Conservation (phyloP, 1,140 invertebrate genomes). For the Pinna nobilis region DNA sequence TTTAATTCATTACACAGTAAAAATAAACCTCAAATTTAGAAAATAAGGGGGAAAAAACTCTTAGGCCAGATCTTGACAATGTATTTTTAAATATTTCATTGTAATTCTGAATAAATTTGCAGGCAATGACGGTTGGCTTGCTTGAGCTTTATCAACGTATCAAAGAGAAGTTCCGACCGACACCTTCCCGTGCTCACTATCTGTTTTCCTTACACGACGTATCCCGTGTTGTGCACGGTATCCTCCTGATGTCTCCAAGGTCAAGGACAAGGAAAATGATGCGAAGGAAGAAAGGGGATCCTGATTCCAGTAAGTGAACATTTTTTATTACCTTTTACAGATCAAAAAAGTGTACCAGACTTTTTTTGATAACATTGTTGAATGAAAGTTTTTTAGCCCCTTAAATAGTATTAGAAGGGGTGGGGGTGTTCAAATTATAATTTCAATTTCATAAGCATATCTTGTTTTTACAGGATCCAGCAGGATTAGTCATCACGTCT, state of each 20-base stretch:
- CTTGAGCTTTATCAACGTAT: constrained; percentile 67
- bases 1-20: no score
- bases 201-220: constrained; percentile 72
- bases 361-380: no score
- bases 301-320: constrained; percentile 38
- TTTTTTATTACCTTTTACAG: not conserved
- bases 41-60: no score
- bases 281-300: constrained; percentile 52
- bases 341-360: no score
- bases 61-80: no score
- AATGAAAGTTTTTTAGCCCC: no score
- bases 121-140: constrained; percentile 68
- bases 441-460: no score
- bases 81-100: no score
- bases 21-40: no score
- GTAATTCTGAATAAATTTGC: constrained; percentile 20
- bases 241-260: constrained; percentile 71
- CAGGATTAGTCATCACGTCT: constrained; percentile 28
- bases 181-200: constrained; percentile 70
- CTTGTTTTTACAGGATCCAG: not conserved
- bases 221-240: constrained; percentile 66
- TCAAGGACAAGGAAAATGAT: constrained; percentile 62
- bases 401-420: no score
- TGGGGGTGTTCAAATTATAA: no score
- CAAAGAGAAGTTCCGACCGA: constrained; percentile 65